These are phyloP conservation scores for Pachyramphus minor DNA, from an alignment of 2,113 vertebrate species.

Conservation along the genomic window DNA sequence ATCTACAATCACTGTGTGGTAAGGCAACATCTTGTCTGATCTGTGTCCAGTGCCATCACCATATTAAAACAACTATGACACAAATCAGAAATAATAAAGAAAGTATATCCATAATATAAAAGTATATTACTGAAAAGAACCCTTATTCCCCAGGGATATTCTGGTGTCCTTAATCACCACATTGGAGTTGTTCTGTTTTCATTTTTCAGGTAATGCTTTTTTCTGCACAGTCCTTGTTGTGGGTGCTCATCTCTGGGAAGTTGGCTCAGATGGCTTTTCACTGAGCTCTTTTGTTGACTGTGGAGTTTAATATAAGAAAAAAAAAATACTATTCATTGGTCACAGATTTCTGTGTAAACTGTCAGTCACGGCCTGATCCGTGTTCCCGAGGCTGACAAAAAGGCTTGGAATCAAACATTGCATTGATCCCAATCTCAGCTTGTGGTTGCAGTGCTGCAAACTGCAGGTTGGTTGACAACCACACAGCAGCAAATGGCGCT, in stretches of 20 bases:
- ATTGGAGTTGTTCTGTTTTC: neutral
- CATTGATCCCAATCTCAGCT: rapidly evolving
- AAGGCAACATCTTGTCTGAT: neutral
- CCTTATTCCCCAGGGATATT: neutral
- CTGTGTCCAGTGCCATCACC: neutral
- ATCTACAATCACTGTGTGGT: neutral
- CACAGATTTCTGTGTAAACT: neutral
- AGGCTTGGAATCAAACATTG: neutral
- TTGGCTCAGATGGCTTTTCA: neutral
- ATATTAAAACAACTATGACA: neutral
- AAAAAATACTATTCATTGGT: neutral
- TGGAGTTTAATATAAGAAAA: neutral
- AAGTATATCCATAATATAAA: no score
- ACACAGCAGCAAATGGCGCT: neutral
- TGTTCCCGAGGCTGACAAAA: neutral
- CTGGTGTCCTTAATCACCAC: neutral
- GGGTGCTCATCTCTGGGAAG: neutral
- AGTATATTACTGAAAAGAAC: neutral
- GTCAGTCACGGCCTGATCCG: neutral
- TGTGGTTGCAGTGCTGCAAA: neutral
- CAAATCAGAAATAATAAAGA: neutral
- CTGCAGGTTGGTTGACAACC: neutral
- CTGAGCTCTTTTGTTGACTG: neutral
- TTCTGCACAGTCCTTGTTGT: no score
- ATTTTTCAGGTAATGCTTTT: neutral